Percentiles rank a stretch among this genome's conserved stretches.
phyloP scores from a whole-genome alignment of 2,888 invertebrate species.

The Exephanes ischioxanthus region DNA sequence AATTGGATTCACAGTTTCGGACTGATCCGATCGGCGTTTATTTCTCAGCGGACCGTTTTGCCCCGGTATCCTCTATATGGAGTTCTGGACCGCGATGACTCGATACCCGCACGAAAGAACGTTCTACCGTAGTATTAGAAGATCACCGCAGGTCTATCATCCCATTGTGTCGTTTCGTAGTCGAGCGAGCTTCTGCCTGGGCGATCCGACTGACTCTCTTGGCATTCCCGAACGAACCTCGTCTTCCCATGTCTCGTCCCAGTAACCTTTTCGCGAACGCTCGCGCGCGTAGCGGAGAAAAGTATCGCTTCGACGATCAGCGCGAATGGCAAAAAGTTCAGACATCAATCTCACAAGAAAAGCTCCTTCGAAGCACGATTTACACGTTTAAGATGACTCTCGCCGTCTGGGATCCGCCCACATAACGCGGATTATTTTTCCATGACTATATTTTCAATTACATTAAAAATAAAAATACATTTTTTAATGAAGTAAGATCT shows the following conservation, averaged over 20 bases:
- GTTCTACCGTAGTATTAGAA: not conserved
- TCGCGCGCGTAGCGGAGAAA: slow-evolving; percentile 10
- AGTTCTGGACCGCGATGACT: too few species aligned
- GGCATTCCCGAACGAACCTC: slow-evolving; percentile 51
- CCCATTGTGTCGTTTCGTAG: slow-evolving; percentile 23
- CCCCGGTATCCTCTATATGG: too few species aligned
- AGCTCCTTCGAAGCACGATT: slow-evolving; percentile 11
- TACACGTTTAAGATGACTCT: not conserved
- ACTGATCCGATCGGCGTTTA: too few species aligned
- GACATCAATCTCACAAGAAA: slow-evolving; percentile 8
- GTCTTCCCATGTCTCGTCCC: slow-evolving; percentile 60
- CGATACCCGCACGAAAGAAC: not conserved
- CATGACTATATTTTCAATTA: not conserved
- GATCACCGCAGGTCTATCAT: slow-evolving; percentile 2
- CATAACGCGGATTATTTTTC: not conserved
- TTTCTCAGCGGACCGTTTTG: too few species aligned
- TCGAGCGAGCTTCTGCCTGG: slow-evolving; percentile 25
- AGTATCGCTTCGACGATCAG: slow-evolving; percentile 44
- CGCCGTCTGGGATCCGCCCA: not conserved
- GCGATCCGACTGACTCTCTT: slow-evolving; percentile 20
- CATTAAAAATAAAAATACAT: too few species aligned
- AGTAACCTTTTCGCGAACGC: slow-evolving; percentile 64
- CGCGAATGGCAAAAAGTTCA: slow-evolving; percentile 57
- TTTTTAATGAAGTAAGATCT: too few species aligned
- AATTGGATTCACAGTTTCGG: too few species aligned